A percentile compares a stretch with the other conserved stretches of the same genome.
These are phyloP conservation scores for Anser brachyrhynchus DNA, from an alignment of 2,113 vertebrate species.

Conservation along the genomic window DNA sequence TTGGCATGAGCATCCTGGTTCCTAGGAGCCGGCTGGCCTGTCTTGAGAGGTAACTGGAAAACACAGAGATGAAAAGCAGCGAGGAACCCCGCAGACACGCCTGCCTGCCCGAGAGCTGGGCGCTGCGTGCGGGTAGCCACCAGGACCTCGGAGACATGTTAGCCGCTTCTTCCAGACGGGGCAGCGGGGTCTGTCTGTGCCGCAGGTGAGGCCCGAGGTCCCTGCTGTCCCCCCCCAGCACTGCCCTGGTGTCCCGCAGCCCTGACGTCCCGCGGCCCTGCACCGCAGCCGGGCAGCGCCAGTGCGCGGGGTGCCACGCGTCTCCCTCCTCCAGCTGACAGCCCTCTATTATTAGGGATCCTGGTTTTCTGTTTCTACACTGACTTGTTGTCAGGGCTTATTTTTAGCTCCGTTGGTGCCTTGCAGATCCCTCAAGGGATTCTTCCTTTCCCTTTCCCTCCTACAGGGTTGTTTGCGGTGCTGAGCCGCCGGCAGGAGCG, in stretches of 20 bases:
- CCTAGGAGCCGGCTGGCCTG: background rate
- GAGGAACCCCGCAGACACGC: accelerated
- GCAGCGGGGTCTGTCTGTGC: background rate
- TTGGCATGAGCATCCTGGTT: background rate
- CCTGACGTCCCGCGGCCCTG: background rate
- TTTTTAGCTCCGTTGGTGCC: slow-evolving; percentile 38
- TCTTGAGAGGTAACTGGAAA: background rate
- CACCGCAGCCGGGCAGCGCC: background rate
- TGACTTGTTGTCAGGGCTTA: slow-evolving; percentile 27
- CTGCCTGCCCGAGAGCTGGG: background rate
- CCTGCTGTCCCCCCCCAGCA: background rate
- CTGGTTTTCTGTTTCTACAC: slow-evolving; percentile 12
- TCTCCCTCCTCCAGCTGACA: background rate
- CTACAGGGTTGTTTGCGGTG: slow-evolving; percentile 28
- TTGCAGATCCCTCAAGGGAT: slow-evolving; percentile 37
- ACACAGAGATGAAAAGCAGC: background rate
- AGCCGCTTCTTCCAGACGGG: background rate
- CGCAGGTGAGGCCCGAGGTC: too few relatives aligned
- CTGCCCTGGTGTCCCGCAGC: too few relatives aligned
- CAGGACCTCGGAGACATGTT: background rate
- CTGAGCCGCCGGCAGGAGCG: background rate
- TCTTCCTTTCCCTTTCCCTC: slow-evolving; percentile 45
- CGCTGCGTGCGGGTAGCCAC: background rate
- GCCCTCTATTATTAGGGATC: background rate
- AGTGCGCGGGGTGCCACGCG: accelerated